Evolutionary conservation across 2,797 vertebrate genomes (phyloP).

Genomic region (Lepilemur ruficaudatus): DNA sequence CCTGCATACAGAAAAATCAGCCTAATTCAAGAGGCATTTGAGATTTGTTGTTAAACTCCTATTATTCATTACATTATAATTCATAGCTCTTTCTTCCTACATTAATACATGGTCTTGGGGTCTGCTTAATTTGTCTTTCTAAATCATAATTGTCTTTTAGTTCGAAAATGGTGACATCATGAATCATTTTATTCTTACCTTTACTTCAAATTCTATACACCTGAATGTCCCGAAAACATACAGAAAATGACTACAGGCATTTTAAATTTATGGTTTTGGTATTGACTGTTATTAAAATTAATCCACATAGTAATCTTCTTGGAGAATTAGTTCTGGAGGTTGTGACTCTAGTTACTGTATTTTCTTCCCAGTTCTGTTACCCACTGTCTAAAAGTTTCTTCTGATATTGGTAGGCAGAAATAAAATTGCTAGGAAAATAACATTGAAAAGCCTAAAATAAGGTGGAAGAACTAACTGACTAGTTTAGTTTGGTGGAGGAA

Average conservation of each 20-base stretch:
- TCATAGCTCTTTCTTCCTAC: background rate
- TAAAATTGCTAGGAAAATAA: constrained; percentile 15
- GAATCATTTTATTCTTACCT: constrained; percentile 27
- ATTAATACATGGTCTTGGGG: background rate
- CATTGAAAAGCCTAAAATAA: constrained; percentile 7
- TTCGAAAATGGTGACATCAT: constrained; percentile 18
- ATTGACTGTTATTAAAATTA: background rate
- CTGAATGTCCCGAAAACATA: background rate
- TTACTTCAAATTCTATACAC: background rate
- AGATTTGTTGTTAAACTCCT: background rate
- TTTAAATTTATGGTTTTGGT: background rate
- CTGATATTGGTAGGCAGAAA: background rate
- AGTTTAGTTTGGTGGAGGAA: background rate
- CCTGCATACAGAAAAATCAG: background rate
- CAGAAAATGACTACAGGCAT: background rate
- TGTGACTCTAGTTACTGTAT: background rate
- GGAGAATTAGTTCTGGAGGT: background rate
- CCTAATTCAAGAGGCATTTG: background rate
- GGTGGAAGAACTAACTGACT: background rate
- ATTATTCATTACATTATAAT: background rate
- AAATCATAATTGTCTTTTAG: background rate
- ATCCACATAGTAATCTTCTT: background rate
- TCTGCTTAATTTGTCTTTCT: constrained; percentile 9
- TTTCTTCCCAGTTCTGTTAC: background rate
- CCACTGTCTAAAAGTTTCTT: background rate